These are phyloP conservation scores for Phylloscopus trochiloides DNA, from an alignment of 2,113 vertebrate species.

Conservation along the genomic window DNA sequence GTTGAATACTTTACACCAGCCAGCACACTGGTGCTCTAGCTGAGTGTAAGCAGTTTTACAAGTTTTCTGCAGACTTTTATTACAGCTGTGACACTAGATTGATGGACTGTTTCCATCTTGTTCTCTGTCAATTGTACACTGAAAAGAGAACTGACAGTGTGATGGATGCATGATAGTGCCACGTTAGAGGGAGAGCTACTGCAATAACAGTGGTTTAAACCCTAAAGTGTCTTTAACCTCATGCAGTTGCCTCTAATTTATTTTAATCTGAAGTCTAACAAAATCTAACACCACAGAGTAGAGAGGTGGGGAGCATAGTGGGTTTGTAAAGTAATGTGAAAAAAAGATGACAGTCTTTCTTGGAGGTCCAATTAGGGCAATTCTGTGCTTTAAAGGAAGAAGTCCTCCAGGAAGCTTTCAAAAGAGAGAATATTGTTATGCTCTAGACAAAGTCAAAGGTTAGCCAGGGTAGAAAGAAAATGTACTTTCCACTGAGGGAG, in stretches of 20 bases:
- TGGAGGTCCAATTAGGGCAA: conserved; percentile 68
- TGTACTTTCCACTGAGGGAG: conserved; percentile 55
- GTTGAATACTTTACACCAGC: conserved; percentile 54
- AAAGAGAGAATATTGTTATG: conserved; percentile 64
- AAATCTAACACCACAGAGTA: background rate
- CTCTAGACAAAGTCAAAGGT: conserved; percentile 70
- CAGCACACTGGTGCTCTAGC: conserved; percentile 34
- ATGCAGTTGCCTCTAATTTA: conserved; percentile 56
- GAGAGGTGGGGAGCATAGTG: background rate
- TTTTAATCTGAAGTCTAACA: conserved; percentile 55
- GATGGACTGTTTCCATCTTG: conserved; percentile 79
- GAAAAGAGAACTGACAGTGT: conserved; percentile 72
- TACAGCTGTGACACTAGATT: conserved; percentile 77
- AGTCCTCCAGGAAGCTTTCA: conserved; percentile 69
- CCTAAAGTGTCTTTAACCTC: conserved; percentile 30
- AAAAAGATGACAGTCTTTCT: conserved; percentile 12
- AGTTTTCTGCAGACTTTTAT: conserved; percentile 77
- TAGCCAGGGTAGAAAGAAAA: conserved; percentile 59
- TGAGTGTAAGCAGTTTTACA: conserved; percentile 70
- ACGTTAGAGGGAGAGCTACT: conserved; percentile 51
- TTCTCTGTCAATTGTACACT: conserved; percentile 74
- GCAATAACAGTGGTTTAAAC: conserved; percentile 54
- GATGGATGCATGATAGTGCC: conserved; percentile 72
- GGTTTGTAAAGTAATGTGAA: background rate
- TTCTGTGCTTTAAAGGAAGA: conserved; percentile 58